phyloP scores from a whole-genome alignment of 2,797 vertebrate species.

The Sebastes trivittatus region DNA sequence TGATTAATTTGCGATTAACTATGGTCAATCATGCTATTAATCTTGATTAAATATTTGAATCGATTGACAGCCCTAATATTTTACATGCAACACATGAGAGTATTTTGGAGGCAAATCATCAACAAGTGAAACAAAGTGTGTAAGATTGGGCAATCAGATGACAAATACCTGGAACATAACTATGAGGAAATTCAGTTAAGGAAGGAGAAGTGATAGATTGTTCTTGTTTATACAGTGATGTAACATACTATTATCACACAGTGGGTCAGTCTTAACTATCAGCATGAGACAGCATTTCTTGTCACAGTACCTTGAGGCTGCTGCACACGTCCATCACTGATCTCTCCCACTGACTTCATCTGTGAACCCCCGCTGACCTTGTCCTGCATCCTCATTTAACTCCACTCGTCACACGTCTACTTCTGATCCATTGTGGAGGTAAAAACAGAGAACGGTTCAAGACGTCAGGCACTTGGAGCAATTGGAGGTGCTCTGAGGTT shows the following conservation, averaged over 20 bases:
- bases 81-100: neutral
- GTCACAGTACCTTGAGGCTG: conserved; percentile 54
- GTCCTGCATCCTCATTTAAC: conserved; percentile 47
- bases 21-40: no score
- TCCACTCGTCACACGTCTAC: neutral
- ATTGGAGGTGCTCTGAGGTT: neutral
- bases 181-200: neutral
- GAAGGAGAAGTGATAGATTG: no score
- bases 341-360: conserved; percentile 1
- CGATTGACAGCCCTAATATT: neutral
- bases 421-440: conserved; percentile 8
- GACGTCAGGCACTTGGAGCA: neutral
- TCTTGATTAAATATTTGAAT: no score
- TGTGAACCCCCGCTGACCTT: conserved; percentile 2
- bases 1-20: no score
- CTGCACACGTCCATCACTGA: neutral
- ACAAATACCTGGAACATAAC: neutral
- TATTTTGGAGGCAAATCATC: neutral
- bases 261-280: neutral
- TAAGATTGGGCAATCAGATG: conserved; percentile 12
- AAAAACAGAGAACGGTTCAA: neutral
- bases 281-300: neutral
- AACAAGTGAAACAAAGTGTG: neutral
- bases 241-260: neutral
- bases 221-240: neutral